These are phyloP conservation scores for Phanerotoma sp. DNA, from an alignment of 2,888 invertebrate species.

Conservation along the genomic window DNA sequence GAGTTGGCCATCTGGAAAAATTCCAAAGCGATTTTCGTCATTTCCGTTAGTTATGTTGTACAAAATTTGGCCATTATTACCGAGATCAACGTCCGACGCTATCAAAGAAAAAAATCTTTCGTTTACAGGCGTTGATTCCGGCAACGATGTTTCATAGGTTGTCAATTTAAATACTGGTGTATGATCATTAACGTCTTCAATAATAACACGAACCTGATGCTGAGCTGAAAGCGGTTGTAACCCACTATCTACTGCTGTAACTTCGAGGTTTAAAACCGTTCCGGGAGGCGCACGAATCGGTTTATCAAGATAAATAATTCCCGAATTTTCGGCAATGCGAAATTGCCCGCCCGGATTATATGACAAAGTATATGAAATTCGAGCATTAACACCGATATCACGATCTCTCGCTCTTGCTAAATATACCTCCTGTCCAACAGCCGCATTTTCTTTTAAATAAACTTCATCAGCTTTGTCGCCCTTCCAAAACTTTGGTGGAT, in stretches of 20 bases:
- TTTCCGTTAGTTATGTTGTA: constrained; percentile 88
- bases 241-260: constrained; percentile 85
- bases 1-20: constrained; percentile 92
- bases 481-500: constrained; percentile 79
- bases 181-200: constrained; percentile 93
- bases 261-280: constrained; percentile 71
- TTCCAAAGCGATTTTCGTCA: constrained; percentile 81
- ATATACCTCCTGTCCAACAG: constrained; percentile 91
- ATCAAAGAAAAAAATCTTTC: constrained; percentile 86
- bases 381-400: constrained; percentile 87
- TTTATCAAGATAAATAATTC: constrained; percentile 84
- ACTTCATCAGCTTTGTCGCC: constrained; percentile 72
- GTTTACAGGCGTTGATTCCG: constrained; percentile 90
- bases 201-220: constrained; percentile 70
- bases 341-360: constrained; percentile 81
- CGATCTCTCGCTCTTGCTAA: constrained; percentile 83
- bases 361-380: constrained; percentile 77
- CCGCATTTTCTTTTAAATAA: constrained; percentile 81
- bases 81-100: constrained; percentile 87
- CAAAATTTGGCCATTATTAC: constrained; percentile 74
- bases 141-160: constrained; percentile 87
- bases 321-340: constrained; percentile 81
- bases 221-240: constrained; percentile 73
- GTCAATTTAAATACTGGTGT: constrained; percentile 92
- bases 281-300: constrained; percentile 77